Evolutionary conservation across 2,113 vertebrate genomes (phyloP).

Genomic region (Fulmarus glacialis): DNA sequence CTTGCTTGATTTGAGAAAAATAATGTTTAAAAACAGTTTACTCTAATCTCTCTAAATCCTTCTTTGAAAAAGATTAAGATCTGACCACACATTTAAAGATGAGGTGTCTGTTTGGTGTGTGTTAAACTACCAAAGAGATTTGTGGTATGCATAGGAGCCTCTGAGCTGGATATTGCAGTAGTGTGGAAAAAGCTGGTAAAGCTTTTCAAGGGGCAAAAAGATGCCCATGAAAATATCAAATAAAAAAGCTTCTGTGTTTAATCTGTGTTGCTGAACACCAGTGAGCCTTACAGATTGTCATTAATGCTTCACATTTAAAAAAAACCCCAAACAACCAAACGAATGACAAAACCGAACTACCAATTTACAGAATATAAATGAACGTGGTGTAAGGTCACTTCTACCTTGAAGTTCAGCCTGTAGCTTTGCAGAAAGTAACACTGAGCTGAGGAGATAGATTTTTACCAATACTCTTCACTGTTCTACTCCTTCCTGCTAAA

Average conservation of each 20-base stretch:
- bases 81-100: background rate
- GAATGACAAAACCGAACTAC: background rate
- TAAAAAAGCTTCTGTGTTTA: background rate
- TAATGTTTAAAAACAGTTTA: background rate
- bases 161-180: background rate
- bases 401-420: background rate
- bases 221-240: background rate
- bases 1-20: background rate
- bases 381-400: background rate
- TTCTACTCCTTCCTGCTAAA: background rate
- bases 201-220: background rate
- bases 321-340: background rate
- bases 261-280: background rate
- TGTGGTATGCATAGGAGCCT: background rate
- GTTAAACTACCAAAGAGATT: background rate
- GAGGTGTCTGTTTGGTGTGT: background rate
- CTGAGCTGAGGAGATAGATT: background rate
- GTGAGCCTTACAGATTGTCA: background rate
- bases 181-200: background rate
- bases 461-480: background rate
- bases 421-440: background rate
- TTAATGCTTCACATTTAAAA: background rate
- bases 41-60: background rate
- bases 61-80: background rate
- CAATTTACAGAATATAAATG: background rate